A percentile compares a stretch with the other conserved stretches of the same genome.
These are phyloP conservation scores for Semicossyphus pulcher DNA, from an alignment of 2,113 vertebrate species.

Conservation along the genomic window DNA sequence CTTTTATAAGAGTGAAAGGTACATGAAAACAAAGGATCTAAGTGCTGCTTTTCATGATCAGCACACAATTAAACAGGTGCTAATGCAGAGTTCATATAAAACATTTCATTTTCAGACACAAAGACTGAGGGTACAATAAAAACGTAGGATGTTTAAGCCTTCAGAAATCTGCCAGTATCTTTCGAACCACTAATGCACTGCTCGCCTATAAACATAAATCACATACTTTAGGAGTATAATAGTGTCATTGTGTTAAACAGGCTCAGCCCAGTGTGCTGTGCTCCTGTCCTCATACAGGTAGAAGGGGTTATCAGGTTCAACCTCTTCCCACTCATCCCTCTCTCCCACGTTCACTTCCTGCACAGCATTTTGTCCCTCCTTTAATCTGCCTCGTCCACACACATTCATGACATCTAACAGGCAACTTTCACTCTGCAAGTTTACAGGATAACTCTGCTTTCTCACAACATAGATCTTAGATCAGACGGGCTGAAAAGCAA, in stretches of 20 bases:
- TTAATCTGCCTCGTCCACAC: background rate
- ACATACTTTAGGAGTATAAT: background rate
- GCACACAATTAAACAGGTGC: background rate
- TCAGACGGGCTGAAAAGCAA: background rate
- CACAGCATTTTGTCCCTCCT: constrained; percentile 10
- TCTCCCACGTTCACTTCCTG: constrained; percentile 1
- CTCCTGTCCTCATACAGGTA: background rate
- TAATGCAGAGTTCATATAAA: constrained; percentile 4
- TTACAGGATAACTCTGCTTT: background rate
- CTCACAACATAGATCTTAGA: background rate
- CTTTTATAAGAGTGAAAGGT: constrained; percentile 28
- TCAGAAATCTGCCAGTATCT: constrained; percentile 14
- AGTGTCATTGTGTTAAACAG: background rate
- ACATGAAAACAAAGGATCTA: constrained; percentile 24
- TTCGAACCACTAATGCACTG: constrained; percentile 5
- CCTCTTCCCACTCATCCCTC: background rate
- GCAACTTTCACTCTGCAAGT: constrained; percentile 21
- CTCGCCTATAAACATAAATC: background rate
- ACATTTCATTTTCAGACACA: background rate
- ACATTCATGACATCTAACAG: background rate
- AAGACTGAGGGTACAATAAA: background rate
- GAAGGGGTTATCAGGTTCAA: constrained; percentile 11
- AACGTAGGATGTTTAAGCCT: background rate
- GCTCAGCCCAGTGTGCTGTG: background rate
- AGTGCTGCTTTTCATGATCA: constrained; percentile 18